A percentile compares a stretch with the other conserved stretches of the same genome.
These are phyloP conservation scores for Anthophora plumipes DNA, from an alignment of 2,888 invertebrate species.

Conservation along the genomic window DNA sequence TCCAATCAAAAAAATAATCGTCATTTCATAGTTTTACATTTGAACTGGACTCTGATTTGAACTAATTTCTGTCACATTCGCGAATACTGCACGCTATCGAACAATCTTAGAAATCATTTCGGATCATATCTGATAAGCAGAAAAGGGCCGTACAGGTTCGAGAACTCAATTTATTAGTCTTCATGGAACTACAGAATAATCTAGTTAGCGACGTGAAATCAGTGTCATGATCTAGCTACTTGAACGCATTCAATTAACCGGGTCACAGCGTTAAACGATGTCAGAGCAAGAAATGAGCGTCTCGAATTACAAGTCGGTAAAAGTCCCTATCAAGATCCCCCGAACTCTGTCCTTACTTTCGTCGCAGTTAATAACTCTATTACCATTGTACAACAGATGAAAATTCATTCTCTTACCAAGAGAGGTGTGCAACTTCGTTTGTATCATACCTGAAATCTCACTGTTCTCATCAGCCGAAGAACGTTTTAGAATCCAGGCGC, in stretches of 20 bases:
- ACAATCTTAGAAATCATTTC: too few relatives aligned
- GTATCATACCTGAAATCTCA: not conserved
- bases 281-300: conserved; percentile 4
- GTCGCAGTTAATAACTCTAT: conserved; percentile 6
- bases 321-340: conserved; percentile 36
- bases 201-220: conserved; percentile 39
- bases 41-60: too few relatives aligned
- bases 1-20: too few relatives aligned
- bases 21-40: too few relatives aligned
- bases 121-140: too few relatives aligned
- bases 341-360: not conserved
- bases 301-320: conserved; percentile 14
- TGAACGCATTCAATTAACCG: conserved; percentile 27
- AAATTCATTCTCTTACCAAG: not conserved
- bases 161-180: conserved; percentile 6
- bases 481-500: not conserved
- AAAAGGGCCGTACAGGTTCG: not conserved
- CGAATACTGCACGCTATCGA: too few relatives aligned
- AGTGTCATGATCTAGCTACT: conserved; percentile 29
- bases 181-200: conserved; percentile 30
- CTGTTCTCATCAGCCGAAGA: not conserved
- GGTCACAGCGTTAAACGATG: conserved; percentile 33
- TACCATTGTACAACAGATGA: not conserved
- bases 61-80: too few relatives aligned
- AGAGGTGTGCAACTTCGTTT: not conserved